A percentile compares a stretch with the other conserved stretches of the same genome.
Conservation (phyloP, 1,140 invertebrate genomes). For the Drosophila simulans region DNA sequence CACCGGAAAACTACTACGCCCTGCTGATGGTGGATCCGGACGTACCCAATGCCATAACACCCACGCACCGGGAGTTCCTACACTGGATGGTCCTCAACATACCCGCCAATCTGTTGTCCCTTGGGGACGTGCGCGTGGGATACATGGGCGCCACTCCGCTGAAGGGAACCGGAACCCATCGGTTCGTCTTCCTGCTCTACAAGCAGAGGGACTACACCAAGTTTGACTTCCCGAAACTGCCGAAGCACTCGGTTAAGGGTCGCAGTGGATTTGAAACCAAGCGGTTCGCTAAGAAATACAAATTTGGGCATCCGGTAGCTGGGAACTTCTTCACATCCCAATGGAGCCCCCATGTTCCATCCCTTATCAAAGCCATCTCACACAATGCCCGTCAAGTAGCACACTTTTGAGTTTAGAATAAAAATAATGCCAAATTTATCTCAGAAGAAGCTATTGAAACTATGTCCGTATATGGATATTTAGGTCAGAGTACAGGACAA, state of each 20-base stretch:
- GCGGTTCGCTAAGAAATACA: slow-evolving; percentile 92
- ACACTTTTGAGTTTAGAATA: background rate
- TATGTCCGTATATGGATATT: no score
- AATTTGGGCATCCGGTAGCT: slow-evolving; percentile 91
- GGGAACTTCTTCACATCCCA: slow-evolving; percentile 90
- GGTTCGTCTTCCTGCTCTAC: slow-evolving; percentile 95
- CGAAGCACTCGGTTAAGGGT: slow-evolving; percentile 86
- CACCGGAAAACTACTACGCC: slow-evolving; percentile 88
- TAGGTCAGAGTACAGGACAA: no score
- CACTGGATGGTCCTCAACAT: slow-evolving; percentile 98
- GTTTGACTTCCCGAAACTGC: slow-evolving; percentile 53
- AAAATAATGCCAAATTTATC: background rate
- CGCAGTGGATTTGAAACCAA: slow-evolving; percentile 90
- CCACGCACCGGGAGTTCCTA: slow-evolving; percentile 92
- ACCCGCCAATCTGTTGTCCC: slow-evolving; percentile 89
- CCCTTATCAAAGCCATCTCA: slow-evolving; percentile 32
- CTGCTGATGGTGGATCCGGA: slow-evolving; percentile 87
- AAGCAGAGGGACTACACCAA: slow-evolving; percentile 88
- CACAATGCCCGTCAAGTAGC: background rate
- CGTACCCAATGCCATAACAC: slow-evolving; percentile 89
- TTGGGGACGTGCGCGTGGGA: slow-evolving; percentile 92
- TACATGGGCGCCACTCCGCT: slow-evolving; percentile 95
- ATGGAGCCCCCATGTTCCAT: slow-evolving; percentile 54
- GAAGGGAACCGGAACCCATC: slow-evolving; percentile 92
- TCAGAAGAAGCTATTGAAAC: no score